Base-by-base conservation (phyloP, 1,140 invertebrate genomes). In the Zaprionus nigranus region DNA sequence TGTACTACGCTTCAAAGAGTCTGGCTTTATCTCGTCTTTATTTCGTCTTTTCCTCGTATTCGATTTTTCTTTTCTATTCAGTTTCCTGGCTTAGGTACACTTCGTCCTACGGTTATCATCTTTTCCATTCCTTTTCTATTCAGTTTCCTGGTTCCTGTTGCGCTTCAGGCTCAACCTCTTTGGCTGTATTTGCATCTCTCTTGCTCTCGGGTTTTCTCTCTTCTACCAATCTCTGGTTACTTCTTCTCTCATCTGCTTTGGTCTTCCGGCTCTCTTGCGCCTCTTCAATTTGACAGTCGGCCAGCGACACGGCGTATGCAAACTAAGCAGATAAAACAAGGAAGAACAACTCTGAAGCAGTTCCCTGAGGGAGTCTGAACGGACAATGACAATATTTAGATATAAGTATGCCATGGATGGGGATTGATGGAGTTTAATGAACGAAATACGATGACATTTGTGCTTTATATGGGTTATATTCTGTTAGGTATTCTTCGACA, bases 371-470 rank as follows among this genome's bases (percentile, higher is more conserved):
- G 22, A 61, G 20, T 28, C 22, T 2, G 12, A 66, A 56, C 53
- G 53, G 53, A 56, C 22, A 56, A 56, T 15, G 26, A 56, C 22
- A 28, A 46, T 66, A 53, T 63, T 26, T 36, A n/a, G 20, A 24
- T 63, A 51, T 53, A 36, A 26, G 46, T 17, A 20, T 53, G 66
- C 30, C 66, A 53, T 51, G 46, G 46, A 38, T 24, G 66, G 9
- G 22, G 7, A 1, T 51, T 36, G 34, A 53, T 56, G 61, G 15
- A n/a, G 11, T 1, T 59, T 49, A 3, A 26, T 59, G 28, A 5
- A 12, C 12, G 56, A 65, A 46, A 17, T 65, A 71, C 61, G 69
- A 71, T 71, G 69, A 65, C 69, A 71, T 26, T 64, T 38, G n/a
- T 34, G 22, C 2, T 49, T 65, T 62, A 46, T 49, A 11, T 46